Base-by-base conservation (phyloP, 2,888 invertebrate genomes). In the Platerodrilus igneus region DNA sequence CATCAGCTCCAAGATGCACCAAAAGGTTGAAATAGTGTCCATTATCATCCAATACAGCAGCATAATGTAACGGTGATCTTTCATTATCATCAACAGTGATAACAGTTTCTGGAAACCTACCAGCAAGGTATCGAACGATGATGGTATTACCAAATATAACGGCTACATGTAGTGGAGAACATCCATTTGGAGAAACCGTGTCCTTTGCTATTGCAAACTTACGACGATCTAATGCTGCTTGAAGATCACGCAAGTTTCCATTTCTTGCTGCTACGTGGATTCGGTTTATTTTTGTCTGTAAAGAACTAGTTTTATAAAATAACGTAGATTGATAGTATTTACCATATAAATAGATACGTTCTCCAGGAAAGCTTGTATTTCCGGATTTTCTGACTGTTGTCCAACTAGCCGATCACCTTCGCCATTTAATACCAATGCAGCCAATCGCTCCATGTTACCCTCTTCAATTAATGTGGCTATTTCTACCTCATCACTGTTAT, bases 131-230 rank as follows among this genome's bases (percentile, higher is more conserved):
- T 56, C 83, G 75, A 19, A 85, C 78, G 5, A 86, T 78, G 65
- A 84, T 85, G 4, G 85, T 84, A 68, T 87, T 85, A 15, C 89
- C 89, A 67, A 87, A 87, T 45, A 89, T 72, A 0, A 86, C 83
- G 1, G 91, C 90, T 7, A 88, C 85, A 65, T 93, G 93, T 41
- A 93, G 71, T 1, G 92, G 89, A 2, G 90, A 86, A 11, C 89
- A 82, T 2, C 90, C 88, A 55, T 86, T 80, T 0, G 86, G 80
- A n/a, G 87, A 86, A 50, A 80, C 75, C 42, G 83, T 81, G 65
- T 94, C 90, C 53, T 86, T 79, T 11, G 93, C 92, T 44, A 90
- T 80, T 1, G 91, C 92, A 63, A 94, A 87, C 76, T 91, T 90
- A 60, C 92, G 82, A 51, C 93, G 73, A 68, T 94, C 89, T 57